Conservation (phyloP, 2,888 invertebrate genomes). For the Dorcus parallelipipedus region DNA sequence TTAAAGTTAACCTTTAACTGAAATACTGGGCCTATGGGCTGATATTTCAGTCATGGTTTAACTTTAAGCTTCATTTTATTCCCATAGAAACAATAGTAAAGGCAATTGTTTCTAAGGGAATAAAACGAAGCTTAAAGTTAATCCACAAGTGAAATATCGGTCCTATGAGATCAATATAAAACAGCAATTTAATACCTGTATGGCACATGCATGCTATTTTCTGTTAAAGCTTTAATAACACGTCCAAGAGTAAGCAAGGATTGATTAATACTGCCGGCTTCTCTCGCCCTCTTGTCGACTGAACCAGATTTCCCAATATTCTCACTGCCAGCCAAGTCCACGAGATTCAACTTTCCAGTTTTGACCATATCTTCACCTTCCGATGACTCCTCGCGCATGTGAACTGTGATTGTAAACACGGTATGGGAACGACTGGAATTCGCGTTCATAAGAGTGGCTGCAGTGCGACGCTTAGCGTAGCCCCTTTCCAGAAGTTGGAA, state of each 20-base stretch:
- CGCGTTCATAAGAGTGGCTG: slow-evolving; percentile 92
- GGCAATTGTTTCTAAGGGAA: no score
- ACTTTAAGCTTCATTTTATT: no score
- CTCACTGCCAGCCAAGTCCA: slow-evolving; percentile 96
- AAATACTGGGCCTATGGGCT: no score
- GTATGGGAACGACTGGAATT: slow-evolving; percentile 95
- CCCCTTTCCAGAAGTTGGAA: slow-evolving; percentile 87
- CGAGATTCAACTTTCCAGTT: slow-evolving; percentile 94
- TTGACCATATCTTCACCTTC: slow-evolving; percentile 91
- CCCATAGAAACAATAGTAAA: no score
- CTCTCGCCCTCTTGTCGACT: slow-evolving; percentile 79
- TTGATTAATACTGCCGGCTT: slow-evolving; percentile 96
- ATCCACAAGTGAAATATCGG: no score
- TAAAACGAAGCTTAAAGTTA: no score
- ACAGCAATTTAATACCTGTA: slow-evolving; percentile 63
- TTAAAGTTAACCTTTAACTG: no score
- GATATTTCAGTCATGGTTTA: no score
- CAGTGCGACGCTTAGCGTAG: slow-evolving; percentile 80
- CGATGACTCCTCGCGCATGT: slow-evolving; percentile 81
- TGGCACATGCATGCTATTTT: slow-evolving; percentile 88
- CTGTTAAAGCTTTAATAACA: slow-evolving; percentile 92
- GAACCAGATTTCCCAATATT: slow-evolving; percentile 96
- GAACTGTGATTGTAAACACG: slow-evolving; percentile 90
- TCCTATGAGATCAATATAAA: no score
- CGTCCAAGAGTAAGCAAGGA: slow-evolving; percentile 89